phyloP scores from a whole-genome alignment of 2,797 vertebrate genomes.

The Eidolon dupreanum region DNA sequence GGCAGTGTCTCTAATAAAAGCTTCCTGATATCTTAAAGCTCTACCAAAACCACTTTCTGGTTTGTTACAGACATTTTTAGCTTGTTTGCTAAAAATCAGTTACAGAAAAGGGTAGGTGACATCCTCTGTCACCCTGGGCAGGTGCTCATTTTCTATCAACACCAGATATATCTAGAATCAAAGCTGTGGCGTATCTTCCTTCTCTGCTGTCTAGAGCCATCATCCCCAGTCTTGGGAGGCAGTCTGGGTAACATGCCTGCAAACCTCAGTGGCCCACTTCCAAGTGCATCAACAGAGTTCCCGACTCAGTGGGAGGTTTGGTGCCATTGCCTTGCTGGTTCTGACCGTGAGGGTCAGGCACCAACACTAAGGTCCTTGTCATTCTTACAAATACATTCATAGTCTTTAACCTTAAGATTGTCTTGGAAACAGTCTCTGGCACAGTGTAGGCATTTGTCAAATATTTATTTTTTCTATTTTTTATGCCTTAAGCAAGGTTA shows the following conservation, averaged over 20 bases:
- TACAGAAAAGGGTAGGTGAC: background rate
- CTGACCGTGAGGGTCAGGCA: background rate
- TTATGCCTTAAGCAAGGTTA: slow-evolving; percentile 14
- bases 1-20: background rate
- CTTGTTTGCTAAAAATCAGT: slow-evolving; percentile 31
- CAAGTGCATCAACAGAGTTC: background rate
- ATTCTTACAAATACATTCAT: background rate
- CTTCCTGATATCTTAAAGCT: background rate
- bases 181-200: background rate
- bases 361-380: background rate
- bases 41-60: slow-evolving; percentile 28
- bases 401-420: background rate
- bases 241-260: background rate
- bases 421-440: background rate
- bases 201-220: background rate
- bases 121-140: background rate
- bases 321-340: background rate
- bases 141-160: background rate
- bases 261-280: background rate
- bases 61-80: background rate
- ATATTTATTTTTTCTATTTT: background rate
- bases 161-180: background rate
- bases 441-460: background rate
- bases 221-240: background rate
- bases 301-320: background rate